Base-by-base conservation (phyloP, 2,888 invertebrate genomes). In the Sicus ferrugineus region DNA sequence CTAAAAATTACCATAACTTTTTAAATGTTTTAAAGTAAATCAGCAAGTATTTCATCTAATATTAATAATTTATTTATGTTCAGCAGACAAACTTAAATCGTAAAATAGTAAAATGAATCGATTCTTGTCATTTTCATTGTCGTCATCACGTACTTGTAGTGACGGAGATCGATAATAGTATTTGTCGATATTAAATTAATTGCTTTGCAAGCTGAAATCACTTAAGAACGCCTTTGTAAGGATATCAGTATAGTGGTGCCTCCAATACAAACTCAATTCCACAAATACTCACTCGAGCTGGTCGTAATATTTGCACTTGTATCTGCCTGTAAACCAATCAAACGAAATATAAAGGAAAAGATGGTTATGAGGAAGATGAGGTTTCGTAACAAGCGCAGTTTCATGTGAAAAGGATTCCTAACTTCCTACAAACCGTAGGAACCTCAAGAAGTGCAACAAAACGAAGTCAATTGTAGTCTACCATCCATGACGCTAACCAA, bases 161-260 rank as follows among this genome's bases (percentile, higher is more conserved):
- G n/a, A n/a, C n/a, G n/a, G 7, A 2, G 26, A 3, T 19, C 26
- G 2, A 16, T 26, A 23, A 38, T 11, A 58, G 63, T 68, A 59
- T 70, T 67, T 67, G 50, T 31, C 21, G 14, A 58, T 65, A 67
- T 62, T 69, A 65, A 71, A 62, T 69, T 71, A 73, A 73, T 71
- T 73, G 71, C 65, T 73, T 68, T 71, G 65, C 69, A 73, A 69
- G 71, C 65, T 67, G n/a, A 71, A 71, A 73, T 63, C 73, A 71
- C 70, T 73, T 71, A 56, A 68, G 46, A 48, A 21, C 31, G 3
- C 34, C 23, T 48, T 28, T 19, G 23, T 34, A 4, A 42, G 4
- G n/a, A 42, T 42, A n/a, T 16, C 14, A n/a, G n/a, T 42, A n/a
- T 42, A 42, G 42, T 42, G 11, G 34, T 34, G n/a, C n/a, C n/a